phyloP scores from a whole-genome alignment of 2,113 vertebrate genomes.

The Cottus gobio region DNA sequence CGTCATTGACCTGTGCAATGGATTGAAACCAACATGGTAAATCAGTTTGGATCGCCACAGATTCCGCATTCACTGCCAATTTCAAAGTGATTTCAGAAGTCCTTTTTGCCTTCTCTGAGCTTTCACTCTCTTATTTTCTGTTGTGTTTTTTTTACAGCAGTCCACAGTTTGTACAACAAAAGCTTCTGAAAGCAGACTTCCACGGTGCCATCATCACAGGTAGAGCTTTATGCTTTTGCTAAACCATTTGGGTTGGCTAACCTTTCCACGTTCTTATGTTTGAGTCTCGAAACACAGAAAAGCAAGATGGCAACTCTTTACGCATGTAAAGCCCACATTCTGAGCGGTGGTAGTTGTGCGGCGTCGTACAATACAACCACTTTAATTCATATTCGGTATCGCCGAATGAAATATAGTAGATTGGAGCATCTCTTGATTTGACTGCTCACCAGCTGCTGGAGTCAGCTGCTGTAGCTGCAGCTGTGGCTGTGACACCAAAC shows the following conservation, averaged over 20 bases:
- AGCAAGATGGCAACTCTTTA: background rate
- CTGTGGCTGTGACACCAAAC: no score
- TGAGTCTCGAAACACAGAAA: background rate
- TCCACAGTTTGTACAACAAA: constrained; percentile 89
- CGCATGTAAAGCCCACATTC: background rate
- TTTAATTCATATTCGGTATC: background rate
- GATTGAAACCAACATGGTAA: constrained; percentile 87
- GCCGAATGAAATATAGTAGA: background rate
- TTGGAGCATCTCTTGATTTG: background rate
- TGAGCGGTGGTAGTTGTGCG: no score
- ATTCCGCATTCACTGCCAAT: background rate
- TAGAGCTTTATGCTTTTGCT: constrained; percentile 52
- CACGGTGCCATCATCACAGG: constrained; percentile 94
- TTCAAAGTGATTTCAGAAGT: background rate
- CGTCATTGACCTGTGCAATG: constrained; percentile 88
- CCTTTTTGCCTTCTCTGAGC: background rate
- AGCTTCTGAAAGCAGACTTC: constrained; percentile 95
- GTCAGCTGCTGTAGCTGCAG: no score
- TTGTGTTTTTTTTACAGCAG: constrained; percentile 76
- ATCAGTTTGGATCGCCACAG: rapidly evolving
- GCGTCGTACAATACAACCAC: no score
- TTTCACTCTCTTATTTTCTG: background rate
- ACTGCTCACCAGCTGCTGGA: background rate
- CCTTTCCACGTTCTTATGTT: background rate
- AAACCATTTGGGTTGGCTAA: no score